Conservation (phyloP, 2,113 vertebrate species). For the Apistogramma diplotaenia region DNA sequence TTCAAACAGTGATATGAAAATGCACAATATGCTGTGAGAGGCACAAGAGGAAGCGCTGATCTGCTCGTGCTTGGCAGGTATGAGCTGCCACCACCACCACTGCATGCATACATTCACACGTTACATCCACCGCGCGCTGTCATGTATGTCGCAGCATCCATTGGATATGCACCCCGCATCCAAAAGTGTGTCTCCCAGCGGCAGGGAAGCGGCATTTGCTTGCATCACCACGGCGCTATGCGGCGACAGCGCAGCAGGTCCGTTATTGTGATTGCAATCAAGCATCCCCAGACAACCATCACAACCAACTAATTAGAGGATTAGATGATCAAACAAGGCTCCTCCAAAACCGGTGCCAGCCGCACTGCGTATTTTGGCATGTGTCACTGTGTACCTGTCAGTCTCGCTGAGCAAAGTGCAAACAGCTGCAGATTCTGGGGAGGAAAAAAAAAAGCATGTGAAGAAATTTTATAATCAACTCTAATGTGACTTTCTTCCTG, state of each 20-base stretch:
- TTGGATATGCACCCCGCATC: not conserved
- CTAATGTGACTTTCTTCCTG: slow-evolving; percentile 8
- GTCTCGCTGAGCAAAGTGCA: slow-evolving; percentile 22
- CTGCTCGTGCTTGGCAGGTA: slow-evolving; percentile 22
- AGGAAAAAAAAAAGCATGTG: not conserved
- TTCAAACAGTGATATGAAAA: not conserved
- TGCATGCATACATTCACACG: not conserved
- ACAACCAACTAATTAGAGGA: slow-evolving; percentile 45
- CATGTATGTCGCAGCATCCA: not conserved
- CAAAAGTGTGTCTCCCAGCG: not conserved
- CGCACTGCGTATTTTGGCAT: slow-evolving; percentile 44
- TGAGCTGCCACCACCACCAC: not conserved
- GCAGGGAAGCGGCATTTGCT: not conserved
- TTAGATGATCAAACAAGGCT: slow-evolving; percentile 53
- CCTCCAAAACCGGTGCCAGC: slow-evolving; percentile 12
- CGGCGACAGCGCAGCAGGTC: not conserved
- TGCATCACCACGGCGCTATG: slow-evolving; percentile 11
- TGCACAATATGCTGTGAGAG: not conserved
- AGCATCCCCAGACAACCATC: slow-evolving; percentile 45
- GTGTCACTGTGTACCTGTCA: slow-evolving; percentile 35
- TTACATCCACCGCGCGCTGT: not conserved
- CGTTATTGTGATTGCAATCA: slow-evolving; percentile 49
- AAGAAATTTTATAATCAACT: slow-evolving; percentile 18
- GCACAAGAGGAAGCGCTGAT: slow-evolving; percentile 41
- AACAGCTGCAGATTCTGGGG: slow-evolving; percentile 21